Conservation (phyloP, 2,888 invertebrate species). For the Eurois occulta region DNA sequence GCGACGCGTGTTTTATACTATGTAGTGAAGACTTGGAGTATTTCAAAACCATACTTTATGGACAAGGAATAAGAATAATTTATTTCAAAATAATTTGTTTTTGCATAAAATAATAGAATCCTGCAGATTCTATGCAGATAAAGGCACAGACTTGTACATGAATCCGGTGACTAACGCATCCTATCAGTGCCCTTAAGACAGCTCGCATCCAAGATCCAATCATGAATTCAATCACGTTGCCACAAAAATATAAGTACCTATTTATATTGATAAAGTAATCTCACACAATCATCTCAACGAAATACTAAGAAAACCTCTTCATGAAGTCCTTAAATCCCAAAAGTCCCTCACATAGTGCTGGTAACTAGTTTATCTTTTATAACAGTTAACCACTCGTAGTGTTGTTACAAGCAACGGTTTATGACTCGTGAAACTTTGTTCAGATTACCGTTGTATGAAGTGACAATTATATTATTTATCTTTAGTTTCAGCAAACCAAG, state of each 20-base stretch:
- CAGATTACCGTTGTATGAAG: neutral
- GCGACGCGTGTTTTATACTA: too few species aligned
- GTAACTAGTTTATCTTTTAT: conserved; percentile 55
- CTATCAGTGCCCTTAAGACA: neutral
- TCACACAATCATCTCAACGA: neutral
- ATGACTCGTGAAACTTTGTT: conserved; percentile 46
- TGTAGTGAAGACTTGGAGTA: too few species aligned
- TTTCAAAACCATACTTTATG: too few species aligned
- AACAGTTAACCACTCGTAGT: conserved; percentile 45
- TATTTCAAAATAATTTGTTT: too few species aligned
- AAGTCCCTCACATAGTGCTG: conserved; percentile 10
- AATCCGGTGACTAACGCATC: too few species aligned
- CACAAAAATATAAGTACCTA: neutral
- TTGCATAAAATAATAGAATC: too few species aligned
- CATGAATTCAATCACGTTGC: neutral
- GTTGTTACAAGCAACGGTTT: conserved; percentile 46
- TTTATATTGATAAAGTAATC: conserved; percentile 1
- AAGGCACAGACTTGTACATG: too few species aligned
- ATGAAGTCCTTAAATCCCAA: conserved; percentile 34
- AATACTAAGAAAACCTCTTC: conserved; percentile 18
- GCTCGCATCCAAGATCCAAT: neutral
- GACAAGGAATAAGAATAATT: too few species aligned
- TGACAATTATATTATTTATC: conserved; percentile 18
- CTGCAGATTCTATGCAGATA: too few species aligned
- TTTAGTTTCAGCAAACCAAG: neutral